Conservation (phyloP, 30 jellyfish, hydroid and myxozoan species). For the Hydra vulgaris region DNA sequence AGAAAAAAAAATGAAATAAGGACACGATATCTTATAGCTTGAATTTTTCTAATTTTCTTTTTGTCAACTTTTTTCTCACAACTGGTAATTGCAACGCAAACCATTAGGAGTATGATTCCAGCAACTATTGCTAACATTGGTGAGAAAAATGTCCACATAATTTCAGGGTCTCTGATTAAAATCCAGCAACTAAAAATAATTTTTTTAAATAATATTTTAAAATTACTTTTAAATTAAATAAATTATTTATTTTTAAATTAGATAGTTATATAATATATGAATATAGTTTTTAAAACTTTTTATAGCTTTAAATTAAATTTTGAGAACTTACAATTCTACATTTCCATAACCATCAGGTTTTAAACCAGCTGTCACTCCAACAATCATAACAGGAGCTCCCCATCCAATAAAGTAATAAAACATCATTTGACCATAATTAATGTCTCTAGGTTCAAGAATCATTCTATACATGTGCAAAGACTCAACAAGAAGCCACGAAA, state of each 20-base stretch:
- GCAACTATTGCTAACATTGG: slow-evolving; percentile 90
- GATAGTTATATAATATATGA: too few relatives aligned
- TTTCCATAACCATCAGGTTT: slow-evolving; percentile 91
- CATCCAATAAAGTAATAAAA: slow-evolving; percentile 89
- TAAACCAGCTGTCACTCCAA: slow-evolving; percentile 93
- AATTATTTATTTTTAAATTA: background rate
- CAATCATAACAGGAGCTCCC: slow-evolving; percentile 97
- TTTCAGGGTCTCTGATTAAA: slow-evolving; percentile 43
- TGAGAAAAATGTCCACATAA: slow-evolving; percentile 80
- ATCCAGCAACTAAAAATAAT: slow-evolving; percentile 81
- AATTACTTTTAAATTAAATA: background rate
- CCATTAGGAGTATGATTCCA: slow-evolving; percentile 21
- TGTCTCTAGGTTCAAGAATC: slow-evolving; percentile 71
- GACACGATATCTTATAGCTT: slow-evolving; percentile 36
- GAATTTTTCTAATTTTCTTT: slow-evolving; percentile 10
- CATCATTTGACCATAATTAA: slow-evolving; percentile 88
- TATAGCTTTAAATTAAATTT: too few relatives aligned
- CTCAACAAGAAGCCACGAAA: slow-evolving; percentile 96
- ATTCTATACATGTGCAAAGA: slow-evolving; percentile 89
- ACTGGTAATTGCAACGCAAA: slow-evolving; percentile 5
- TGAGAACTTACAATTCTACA: slow-evolving; percentile 69
- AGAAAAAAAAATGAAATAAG: slow-evolving; percentile 40
- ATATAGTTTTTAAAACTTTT: too few relatives aligned
- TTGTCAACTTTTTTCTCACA: slow-evolving; percentile 13
- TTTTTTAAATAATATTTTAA: background rate